These are phyloP conservation scores for Oxyura jamaicensis DNA, from an alignment of 2,113 vertebrate species.

Conservation along the genomic window DNA sequence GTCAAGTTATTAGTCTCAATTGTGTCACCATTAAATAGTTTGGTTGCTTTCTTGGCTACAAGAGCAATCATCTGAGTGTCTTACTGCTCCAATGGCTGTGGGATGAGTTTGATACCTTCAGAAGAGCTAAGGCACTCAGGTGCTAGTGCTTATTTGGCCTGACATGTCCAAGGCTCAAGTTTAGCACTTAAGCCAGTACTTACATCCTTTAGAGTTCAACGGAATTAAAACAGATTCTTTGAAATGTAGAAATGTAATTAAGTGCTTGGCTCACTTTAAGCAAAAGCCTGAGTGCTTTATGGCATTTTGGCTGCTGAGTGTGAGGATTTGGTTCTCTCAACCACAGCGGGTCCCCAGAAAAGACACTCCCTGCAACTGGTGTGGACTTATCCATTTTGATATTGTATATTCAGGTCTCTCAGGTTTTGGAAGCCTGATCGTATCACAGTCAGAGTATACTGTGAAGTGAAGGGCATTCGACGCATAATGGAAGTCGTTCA, in stretches of 20 bases:
- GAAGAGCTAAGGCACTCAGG: background rate
- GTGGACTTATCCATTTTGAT: constrained; percentile 28
- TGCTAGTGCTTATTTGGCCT: background rate
- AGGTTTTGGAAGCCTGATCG: background rate
- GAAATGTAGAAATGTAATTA: background rate
- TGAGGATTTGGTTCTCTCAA: background rate
- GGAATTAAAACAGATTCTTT: background rate
- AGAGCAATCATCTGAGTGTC: background rate
- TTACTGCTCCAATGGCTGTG: background rate
- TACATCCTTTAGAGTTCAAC: background rate
- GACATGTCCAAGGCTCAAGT: background rate
- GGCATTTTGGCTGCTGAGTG: background rate
- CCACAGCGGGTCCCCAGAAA: background rate
- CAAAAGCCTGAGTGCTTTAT: background rate
- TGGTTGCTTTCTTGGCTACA: constrained; percentile 5
- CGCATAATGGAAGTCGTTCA: background rate
- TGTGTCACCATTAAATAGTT: constrained; percentile 42
- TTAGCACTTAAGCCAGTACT: background rate
- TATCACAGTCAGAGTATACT: constrained; percentile 31
- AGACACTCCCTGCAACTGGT: background rate
- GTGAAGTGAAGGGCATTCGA: constrained; percentile 41
- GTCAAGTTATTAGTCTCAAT: constrained; percentile 44
- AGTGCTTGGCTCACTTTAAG: background rate
- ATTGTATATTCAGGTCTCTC: constrained; percentile 38
- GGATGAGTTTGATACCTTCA: background rate